A percentile compares a stretch with the other conserved stretches of the same genome.
These are phyloP conservation scores for Anthopleura sola DNA, from an alignment of 64 coral and sea anemone species.

Conservation along the genomic window DNA sequence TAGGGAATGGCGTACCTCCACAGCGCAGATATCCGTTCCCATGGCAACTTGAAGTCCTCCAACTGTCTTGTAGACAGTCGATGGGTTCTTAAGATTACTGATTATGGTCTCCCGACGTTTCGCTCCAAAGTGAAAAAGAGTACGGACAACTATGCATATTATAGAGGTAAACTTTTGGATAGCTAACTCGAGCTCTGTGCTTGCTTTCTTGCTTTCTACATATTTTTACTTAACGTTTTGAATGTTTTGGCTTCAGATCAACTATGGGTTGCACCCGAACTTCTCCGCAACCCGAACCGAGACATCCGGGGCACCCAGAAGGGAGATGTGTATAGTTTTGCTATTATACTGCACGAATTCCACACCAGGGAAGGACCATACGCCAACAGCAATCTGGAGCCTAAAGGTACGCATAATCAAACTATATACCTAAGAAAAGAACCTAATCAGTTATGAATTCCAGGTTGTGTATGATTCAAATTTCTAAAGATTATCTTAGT, in stretches of 20 bases:
- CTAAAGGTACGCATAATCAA: constrained; percentile 61
- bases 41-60: constrained; percentile 92
- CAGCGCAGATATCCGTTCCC: constrained; percentile 82
- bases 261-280: constrained; percentile 89
- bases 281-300: constrained; percentile 53
- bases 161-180: constrained; percentile 43
- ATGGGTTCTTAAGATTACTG: constrained; percentile 94
- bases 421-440: not conserved
- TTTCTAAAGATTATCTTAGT: too few species aligned
- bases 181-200: too few species aligned
- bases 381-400: constrained; percentile 72
- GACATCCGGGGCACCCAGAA: constrained; percentile 73
- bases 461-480: too few species aligned
- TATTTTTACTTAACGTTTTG: not conserved
- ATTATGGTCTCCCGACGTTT: constrained; percentile 90
- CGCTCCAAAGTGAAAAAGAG: constrained; percentile 78
- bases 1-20: constrained; percentile 98
- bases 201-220: too few species aligned
- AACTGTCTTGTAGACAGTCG: constrained; percentile 98
- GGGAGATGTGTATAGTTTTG: constrained; percentile 98
- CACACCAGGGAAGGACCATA: constrained; percentile 95
- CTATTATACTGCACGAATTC: constrained; percentile 94
- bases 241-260: constrained; percentile 49
- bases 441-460: too few species aligned
- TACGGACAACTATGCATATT: constrained; percentile 59